Evolutionary conservation across 1,140 invertebrate species (phyloP), one percentile per base, ranked within the genome.

Genomic region (Subanguina moxae): DNA sequence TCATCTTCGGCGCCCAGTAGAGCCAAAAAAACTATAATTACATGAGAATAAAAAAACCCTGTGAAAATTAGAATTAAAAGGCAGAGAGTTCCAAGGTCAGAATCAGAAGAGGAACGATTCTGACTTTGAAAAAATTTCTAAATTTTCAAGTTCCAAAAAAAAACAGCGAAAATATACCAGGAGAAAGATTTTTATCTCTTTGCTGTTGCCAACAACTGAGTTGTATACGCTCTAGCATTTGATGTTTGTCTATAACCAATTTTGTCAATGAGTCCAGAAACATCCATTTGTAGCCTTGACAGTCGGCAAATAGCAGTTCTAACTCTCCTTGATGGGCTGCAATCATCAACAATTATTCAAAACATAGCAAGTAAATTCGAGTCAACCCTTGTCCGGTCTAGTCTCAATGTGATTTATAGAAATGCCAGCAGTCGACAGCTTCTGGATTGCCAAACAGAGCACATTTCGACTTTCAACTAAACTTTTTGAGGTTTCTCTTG

Each of bases 261-360:
- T 70, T 73, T 7, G 62, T 78, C 15, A 80, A 57, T 3, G 68
- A 67, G 1, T 78, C 70, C 19, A 78, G 32, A 25, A 82, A 69
- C 25, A 70, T 67, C 46, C 43, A 58, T 67, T 80, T 80, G 46
- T 58, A 57, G 9, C 75, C 62, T 27, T 17, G 21, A 7, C 46
- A 23, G 28, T 77, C 46, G 5, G 69, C 67, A 38, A 67, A 52
- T 25, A 52, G 61, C 0, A 77, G 43, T 65, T 75, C 75, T 23
- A 75, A 38, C 48, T 77, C 70, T 28, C 56, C 69, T 5, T 63
- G 46, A 30, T 73, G 42, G 15, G 61, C 67, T 68, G 13, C 46
- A 9, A 11, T 23, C 21, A 48, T 25, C 1, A 38, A 38, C 11
- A 46, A 9, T 21, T 23, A 23, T 8, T 21, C 1, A 23, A 46